phyloP scores from a whole-genome alignment of 2,888 invertebrate species.

The Oscheius myriophilus region DNA sequence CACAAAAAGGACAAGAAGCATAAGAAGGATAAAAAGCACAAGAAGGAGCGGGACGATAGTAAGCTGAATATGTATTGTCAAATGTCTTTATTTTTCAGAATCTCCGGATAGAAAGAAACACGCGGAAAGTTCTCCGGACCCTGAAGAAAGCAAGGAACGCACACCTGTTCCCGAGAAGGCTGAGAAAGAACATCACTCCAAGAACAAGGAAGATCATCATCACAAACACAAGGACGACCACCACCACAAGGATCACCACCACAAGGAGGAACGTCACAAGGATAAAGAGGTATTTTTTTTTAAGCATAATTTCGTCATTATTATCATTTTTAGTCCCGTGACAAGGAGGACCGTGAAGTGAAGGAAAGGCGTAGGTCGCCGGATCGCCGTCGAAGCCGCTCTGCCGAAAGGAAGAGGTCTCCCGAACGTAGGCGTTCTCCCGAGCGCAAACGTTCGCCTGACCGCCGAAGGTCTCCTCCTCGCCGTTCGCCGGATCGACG shows the following conservation, averaged over 20 bases:
- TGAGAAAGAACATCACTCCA: conserved; percentile 7
- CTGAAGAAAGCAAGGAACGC: not conserved
- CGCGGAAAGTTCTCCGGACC: not conserved
- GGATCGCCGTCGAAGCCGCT: conserved; percentile 6
- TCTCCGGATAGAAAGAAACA: too few relatives aligned
- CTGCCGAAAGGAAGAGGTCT: conserved; percentile 14
- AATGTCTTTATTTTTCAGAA: too few relatives aligned
- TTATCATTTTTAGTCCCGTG: not conserved
- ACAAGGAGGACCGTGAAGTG: not conserved
- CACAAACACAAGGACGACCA: too few relatives aligned
- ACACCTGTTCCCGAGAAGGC: conserved; percentile 1
- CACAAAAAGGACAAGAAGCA: conserved; percentile 52
- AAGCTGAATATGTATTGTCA: not conserved
- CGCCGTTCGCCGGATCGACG: conserved; percentile 11
- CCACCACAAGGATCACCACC: too few relatives aligned
- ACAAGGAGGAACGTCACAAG: not conserved
- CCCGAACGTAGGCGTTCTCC: not conserved
- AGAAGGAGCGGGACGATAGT: conserved; percentile 32
- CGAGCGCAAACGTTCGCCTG: not conserved
- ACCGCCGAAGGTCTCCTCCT: not conserved
- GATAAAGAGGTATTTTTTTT: too few relatives aligned
- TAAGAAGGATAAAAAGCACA: conserved; percentile 51
- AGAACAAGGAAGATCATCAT: not conserved
- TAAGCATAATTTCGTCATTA: not conserved
- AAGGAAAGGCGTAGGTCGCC: conserved; percentile 4